Evolutionary conservation across 2,888 invertebrate species (phyloP), one percentile per base, ranked within the genome.

Genomic region (Heliconius ethilla): DNA sequence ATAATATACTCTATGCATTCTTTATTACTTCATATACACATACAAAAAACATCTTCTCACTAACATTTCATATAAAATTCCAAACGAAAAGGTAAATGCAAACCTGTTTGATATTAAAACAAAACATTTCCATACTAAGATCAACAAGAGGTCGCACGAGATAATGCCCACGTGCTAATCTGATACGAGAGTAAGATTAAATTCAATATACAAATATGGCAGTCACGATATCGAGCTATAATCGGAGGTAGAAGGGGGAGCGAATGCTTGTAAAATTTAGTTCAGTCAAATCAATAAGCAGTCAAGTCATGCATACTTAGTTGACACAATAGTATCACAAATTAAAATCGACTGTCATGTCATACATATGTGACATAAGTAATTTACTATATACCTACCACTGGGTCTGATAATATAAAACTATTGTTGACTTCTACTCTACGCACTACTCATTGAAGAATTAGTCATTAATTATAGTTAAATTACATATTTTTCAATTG

Each of bases 161-260:
- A 70, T 55, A 70, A 55, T 55, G 33, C n/a, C 55, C 70, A 70
- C 70, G 70, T n/a, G 70, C 33, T 33, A 55, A 70, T 55, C 6
- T 70, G 70, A 70, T 70, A 33, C 6, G 33, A 55, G 33, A 22
- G 15, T n/a, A 55, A 33, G 55, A 55, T 70, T 33, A 70, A 55
- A 70, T 70, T 55, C 29, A 13, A 70, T 55, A 29, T 33, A 70
- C 33, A 33, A 70, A 70, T n/a, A 55, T 22, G 33, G 33, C 70
- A 70, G 70, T 33, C 70, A 70, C 55, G 55, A 55, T 33, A 70
- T 6, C 22, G 29, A 0, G 6, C 22, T 70, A 29, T 70, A 51
- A 22, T 9, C n/a, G 10, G 51, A 51, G 51, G 51, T 51, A 27
- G 9, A 40, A 40, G 33, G 33, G 7, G 1, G 33, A 33, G 33